Evolutionary conservation across 2,797 vertebrate genomes (phyloP), one percentile per base, ranked within the genome.

Genomic region (Linurgus olivaceus): DNA sequence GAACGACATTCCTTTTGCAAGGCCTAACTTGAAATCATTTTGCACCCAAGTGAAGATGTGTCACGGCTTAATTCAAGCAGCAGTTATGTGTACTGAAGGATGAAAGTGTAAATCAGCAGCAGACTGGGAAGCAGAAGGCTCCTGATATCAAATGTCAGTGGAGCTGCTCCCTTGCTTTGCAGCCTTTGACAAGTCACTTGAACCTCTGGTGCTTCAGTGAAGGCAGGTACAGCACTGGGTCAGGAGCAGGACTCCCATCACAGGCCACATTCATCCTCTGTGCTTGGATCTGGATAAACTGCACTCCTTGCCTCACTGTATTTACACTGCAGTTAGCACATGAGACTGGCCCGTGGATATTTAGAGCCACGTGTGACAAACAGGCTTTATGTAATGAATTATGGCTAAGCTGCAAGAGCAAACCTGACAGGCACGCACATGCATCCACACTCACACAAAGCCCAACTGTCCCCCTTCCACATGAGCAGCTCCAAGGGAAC

Each of bases 21-120:
- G 90, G 85, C 73, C 88, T 93, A 76, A 86, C 82, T 24, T 76
- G 80, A 96, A 96, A 91, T 90, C 78, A 95, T 94, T 90, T 93
- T 78, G 90, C 89, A 90, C 62, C 15, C 70, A 91, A 55, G 62
- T 21, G 85, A 90, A 86, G 95, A 94, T 31, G 91, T 91, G 89
- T 91, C 93, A 94, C 47, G 70, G 76, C 93, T 94, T 96, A 96
- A 97, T 91, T 86, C 94, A 82, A 90, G 87, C 91, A 94, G 96
- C 90, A 93, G 90, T 93, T 97, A 90, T 81, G 94, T 61, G 90
- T 94, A 94, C 85, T 63, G 33, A 75, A 95, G 95, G 93, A 94
- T 96, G 87, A 94, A 97, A 91, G 79, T 50, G 91, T 96, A 96
- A 95, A 96, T 96, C 95, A 96, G 91, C 55, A 82, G 93, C 87